Evolutionary conservation across 2,888 invertebrate genomes (phyloP).

Genomic region (Orthosia cruda): DNA sequence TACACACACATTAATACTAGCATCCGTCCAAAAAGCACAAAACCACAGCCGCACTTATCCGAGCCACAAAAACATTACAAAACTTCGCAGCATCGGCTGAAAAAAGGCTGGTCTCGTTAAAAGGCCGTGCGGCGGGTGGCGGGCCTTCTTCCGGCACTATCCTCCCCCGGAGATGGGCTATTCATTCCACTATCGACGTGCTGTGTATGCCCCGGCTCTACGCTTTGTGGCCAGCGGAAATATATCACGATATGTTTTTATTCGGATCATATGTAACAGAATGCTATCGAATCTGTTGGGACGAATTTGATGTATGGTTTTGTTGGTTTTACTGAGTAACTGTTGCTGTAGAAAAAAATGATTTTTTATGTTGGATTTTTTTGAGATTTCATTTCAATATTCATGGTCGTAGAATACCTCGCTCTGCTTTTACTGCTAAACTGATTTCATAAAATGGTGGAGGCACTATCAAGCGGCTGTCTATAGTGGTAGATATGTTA

Average conservation of each 20-base stretch:
- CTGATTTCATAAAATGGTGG: not conserved
- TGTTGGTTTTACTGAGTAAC: slow-evolving; percentile 14
- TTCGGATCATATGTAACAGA: slow-evolving; percentile 59
- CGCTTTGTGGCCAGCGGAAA: slow-evolving; percentile 68
- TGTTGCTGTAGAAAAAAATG: slow-evolving; percentile 16
- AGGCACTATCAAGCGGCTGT: not conserved
- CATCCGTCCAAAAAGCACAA: slow-evolving; percentile 40
- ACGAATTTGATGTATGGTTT: slow-evolving; percentile 47
- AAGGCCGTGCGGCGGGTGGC: slow-evolving; percentile 77
- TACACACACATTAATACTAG: slow-evolving; percentile 25
- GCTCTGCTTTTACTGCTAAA: not conserved
- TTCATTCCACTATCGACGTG: slow-evolving; percentile 83
- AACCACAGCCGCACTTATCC: slow-evolving; percentile 62
- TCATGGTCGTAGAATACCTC: not conserved
- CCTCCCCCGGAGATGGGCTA: slow-evolving; percentile 84
- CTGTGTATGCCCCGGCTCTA: slow-evolving; percentile 67
- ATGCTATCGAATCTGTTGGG: slow-evolving; percentile 48
- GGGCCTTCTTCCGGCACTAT: slow-evolving; percentile 82
- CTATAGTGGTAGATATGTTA: no score
- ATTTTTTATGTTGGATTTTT: slow-evolving; percentile 3
- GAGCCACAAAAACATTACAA: slow-evolving; percentile 62
- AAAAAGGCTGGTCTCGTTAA: slow-evolving; percentile 80
- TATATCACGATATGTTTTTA: slow-evolving; percentile 68
- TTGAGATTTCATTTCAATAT: not conserved
- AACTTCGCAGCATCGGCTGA: slow-evolving; percentile 68